Base-by-base conservation (phyloP, 2,888 invertebrate species). In the Cephalotes varians region DNA sequence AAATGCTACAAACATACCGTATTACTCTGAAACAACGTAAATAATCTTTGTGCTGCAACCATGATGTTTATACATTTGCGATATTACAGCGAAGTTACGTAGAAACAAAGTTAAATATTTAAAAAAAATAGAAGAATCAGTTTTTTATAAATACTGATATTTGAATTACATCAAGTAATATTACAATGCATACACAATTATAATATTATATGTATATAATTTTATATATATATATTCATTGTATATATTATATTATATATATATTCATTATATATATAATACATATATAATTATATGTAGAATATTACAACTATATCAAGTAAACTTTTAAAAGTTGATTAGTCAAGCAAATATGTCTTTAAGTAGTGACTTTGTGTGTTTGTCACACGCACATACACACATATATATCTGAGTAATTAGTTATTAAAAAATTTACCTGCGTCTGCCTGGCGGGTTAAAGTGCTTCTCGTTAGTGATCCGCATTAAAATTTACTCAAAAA, bases 401-500 rank as follows among this genome's bases (percentile, higher is more conserved):
- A 47, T 21, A 31, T 51, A 9, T 9, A 9, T 21, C 51, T 51
- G 34, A 34, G 21, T 71, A 54, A 60, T 65, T 65, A 40, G 12
- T 65, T 65, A 54, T 76, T 64, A 25, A 28, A 76, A 74, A 51
- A 51, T 76, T 76, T 40, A 54, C 9, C 37, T 18, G 4, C 12
- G n/a, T 62, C 3, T 37, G 25, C 15, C 18, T 34, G 51, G 7
- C 15, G 64, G 51, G 64, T 40, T 54, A 76, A 37, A 65, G n/a
- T 65, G 21, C 34, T 74, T 54, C 21, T n/a, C 12, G 51, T 76
- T 65, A 65, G 65, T 28, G 40, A 54, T 18, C 18, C n/a, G 37
- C 49, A 76, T 76, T 51, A 51, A 65, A 28, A 65, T 76, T 76
- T 51, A 74, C 62, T 74, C n/a, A 51, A 64, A 76, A n/a, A 74